Evolutionary conservation across 2,888 invertebrate genomes (phyloP), one percentile per base, ranked within the genome.

Genomic region (Arrhopalites spinosus): DNA sequence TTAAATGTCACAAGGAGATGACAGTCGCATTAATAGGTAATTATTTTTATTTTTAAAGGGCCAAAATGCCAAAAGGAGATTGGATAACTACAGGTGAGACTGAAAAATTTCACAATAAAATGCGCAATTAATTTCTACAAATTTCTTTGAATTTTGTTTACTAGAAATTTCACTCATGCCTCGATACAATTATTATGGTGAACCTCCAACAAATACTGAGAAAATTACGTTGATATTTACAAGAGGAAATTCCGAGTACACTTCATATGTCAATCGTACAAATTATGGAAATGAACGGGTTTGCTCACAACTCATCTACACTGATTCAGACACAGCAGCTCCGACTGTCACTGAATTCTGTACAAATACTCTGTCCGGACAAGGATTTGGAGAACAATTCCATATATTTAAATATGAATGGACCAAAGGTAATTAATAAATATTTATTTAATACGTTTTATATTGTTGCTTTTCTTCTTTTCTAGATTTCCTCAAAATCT

Each of bases 61-160:
- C 73, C 1, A 63, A 73, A 64, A 73, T 73, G 73, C 73, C 73
- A 8, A 63, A 50, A 27, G 73, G 73, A 1, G 73, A 73, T 47
- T 73, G 73, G 73, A 73, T 73, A 7, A 25, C 47, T 0, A 73
- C 73, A 47, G 72, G 72, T 72, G 13, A 61, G 27, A 61, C 23
- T 17, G 3, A 27, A 59, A 23, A 20, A 23, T 11, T 20, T 20
- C 17, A 23, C 7, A 56, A 7, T 56, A 23, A 61, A 27, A 15
- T 25, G 13, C 5, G 23, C 15, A 61, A 2, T 27, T 25, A 61
- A 27, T 23, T 66, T 64, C 13, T 30, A 20, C 13, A 29, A 67
- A 36, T 15, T 67, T 13, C 17, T 7, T 67, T 30, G 15, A 45
- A 25, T 63, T 30, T 53, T 20, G 25, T 23, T n/a, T n/a, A n/a